These are phyloP conservation scores for Meles meles DNA, from an alignment of 2,113 vertebrate genomes.

Conservation along the genomic window DNA sequence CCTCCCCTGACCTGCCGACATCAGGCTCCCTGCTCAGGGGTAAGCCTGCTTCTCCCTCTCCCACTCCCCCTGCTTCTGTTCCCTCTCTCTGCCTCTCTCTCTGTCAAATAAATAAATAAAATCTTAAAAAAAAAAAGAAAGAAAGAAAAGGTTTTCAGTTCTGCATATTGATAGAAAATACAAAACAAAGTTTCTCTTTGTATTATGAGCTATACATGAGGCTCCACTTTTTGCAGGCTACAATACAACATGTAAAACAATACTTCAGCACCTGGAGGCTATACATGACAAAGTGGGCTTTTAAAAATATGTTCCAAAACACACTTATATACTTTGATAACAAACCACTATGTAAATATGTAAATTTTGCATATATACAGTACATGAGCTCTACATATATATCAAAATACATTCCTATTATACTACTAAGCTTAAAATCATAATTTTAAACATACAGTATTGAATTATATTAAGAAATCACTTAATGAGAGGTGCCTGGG, in stretches of 20 bases:
- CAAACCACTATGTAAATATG: background rate
- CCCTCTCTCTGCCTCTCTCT: too few species aligned
- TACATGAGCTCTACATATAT: background rate
- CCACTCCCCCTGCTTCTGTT: too few species aligned
- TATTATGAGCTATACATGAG: background rate
- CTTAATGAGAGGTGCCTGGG: background rate
- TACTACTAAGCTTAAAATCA: background rate
- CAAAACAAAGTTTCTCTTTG: background rate
- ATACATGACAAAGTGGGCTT: background rate
- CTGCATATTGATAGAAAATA: background rate
- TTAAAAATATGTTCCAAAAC: background rate
- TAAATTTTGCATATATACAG: background rate
- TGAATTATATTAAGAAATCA: constrained; percentile 3
- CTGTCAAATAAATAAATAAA: too few species aligned
- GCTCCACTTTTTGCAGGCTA: background rate
- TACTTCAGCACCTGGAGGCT: background rate
- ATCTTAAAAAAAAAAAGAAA: too few species aligned
- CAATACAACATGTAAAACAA: background rate
- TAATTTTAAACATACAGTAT: background rate
- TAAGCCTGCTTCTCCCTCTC: too few species aligned
- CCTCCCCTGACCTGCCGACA: too few species aligned
- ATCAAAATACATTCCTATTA: background rate
- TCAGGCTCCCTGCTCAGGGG: too few species aligned
- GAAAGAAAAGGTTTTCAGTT: background rate
- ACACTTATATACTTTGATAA: background rate